Conservation (phyloP, 2,888 invertebrate genomes). For the Hipparchia sbordonii region DNA sequence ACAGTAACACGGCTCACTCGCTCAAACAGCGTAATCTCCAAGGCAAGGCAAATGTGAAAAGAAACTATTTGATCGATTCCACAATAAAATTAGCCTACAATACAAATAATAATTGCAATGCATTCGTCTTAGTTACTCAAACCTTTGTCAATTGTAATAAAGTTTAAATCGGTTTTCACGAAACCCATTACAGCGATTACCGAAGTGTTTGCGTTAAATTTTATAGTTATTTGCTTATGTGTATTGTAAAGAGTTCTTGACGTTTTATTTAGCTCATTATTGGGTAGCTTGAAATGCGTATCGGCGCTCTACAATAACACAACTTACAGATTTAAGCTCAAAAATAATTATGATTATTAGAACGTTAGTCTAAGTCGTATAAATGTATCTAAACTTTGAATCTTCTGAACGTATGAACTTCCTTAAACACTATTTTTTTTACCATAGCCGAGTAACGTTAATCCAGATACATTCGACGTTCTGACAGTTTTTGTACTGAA, state of each 20-base stretch:
- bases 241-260: background rate
- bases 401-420: no score
- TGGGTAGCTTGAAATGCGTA: no score
- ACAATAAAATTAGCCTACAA: slow-evolving; percentile 61
- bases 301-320: no score
- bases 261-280: no score
- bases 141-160: background rate
- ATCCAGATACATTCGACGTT: no score
- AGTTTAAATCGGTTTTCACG: background rate
- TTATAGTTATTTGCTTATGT: background rate
- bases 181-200: background rate
- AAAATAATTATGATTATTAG: no score
- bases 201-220: background rate
- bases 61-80: slow-evolving; percentile 67
- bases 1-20: slow-evolving; percentile 2
- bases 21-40: slow-evolving; percentile 11
- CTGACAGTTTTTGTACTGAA: no score
- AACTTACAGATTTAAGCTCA: background rate
- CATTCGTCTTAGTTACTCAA: background rate
- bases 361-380: no score
- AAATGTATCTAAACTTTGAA: no score
- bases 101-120: background rate
- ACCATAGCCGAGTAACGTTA: no score
- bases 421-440: no score
- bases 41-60: slow-evolving; percentile 56